Conservation (phyloP, 2,888 invertebrate genomes). For the Hypercompe scribonia region DNA sequence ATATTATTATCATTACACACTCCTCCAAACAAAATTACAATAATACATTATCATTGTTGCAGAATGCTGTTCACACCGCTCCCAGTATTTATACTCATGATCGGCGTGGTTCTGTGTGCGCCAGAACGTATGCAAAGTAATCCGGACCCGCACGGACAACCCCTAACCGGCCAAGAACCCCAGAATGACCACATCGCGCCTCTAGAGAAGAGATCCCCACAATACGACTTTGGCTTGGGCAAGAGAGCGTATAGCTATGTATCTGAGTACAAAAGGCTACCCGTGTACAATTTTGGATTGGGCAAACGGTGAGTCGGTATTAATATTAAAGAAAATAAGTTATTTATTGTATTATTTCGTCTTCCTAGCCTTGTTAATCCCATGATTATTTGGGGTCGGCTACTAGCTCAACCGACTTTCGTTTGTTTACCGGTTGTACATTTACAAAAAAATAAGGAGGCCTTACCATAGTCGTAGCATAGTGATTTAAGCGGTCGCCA, state of each 20-base stretch:
- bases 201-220: constrained; percentile 80
- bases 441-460: too few species aligned
- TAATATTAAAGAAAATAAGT: background rate
- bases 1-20: background rate
- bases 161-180: constrained; percentile 48
- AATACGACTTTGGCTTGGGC: constrained; percentile 85
- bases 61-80: constrained; percentile 77
- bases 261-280: constrained; percentile 88
- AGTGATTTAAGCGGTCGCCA: too few species aligned
- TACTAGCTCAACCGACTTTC: too few species aligned
- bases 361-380: too few species aligned
- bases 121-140: constrained; percentile 72
- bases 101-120: constrained; percentile 71
- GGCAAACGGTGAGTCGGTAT: constrained; percentile 81
- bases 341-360: background rate
- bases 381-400: too few species aligned
- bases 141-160: constrained; percentile 49
- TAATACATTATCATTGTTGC: constrained; percentile 53
- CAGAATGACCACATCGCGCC: constrained; percentile 52
- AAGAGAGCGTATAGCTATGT: constrained; percentile 88
- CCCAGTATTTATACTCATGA: constrained; percentile 67
- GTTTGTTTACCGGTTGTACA: too few species aligned
- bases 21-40: background rate
- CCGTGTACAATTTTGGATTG: constrained; percentile 87
- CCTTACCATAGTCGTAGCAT: too few species aligned